These are phyloP conservation scores for Diploptera punctata DNA, from an alignment of 2,888 invertebrate species.

Conservation along the genomic window DNA sequence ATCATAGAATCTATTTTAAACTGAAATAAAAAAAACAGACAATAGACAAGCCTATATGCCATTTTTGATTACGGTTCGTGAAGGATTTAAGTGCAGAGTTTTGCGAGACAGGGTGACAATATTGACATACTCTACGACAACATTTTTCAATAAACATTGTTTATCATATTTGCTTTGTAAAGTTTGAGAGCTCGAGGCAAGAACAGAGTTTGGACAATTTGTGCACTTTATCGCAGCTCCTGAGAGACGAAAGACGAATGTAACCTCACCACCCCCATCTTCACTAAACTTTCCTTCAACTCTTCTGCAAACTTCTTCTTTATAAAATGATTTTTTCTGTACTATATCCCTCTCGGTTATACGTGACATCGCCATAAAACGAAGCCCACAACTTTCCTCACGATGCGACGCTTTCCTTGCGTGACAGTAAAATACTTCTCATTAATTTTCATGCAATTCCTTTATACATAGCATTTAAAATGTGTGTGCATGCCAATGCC, in stretches of 20 bases:
- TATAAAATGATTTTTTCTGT: not conserved
- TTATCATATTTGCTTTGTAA: not conserved
- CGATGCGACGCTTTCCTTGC: too few relatives aligned
- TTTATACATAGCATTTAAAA: too few relatives aligned
- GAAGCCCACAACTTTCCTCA: too few relatives aligned
- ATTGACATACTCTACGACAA: not conserved
- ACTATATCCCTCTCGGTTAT: not conserved
- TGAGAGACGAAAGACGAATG: not conserved
- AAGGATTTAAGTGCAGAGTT: too few relatives aligned
- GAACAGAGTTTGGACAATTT: not conserved
- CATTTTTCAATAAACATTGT: conserved; percentile 7
- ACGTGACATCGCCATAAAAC: not conserved
- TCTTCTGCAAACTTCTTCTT: not conserved
- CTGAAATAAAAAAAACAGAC: too few relatives aligned
- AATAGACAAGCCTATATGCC: too few relatives aligned
- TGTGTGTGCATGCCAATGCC: too few relatives aligned
- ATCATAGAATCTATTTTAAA: too few relatives aligned
- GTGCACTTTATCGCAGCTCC: not conserved
- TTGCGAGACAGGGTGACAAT: too few relatives aligned
- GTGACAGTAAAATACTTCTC: too few relatives aligned
- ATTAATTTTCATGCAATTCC: too few relatives aligned
- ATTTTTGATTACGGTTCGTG: too few relatives aligned
- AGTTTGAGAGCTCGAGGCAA: not conserved
- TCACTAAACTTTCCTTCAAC: not conserved
- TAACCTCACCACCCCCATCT: not conserved